Conservation (phyloP, 2,113 vertebrate genomes). For the Sylvietta virens region DNA sequence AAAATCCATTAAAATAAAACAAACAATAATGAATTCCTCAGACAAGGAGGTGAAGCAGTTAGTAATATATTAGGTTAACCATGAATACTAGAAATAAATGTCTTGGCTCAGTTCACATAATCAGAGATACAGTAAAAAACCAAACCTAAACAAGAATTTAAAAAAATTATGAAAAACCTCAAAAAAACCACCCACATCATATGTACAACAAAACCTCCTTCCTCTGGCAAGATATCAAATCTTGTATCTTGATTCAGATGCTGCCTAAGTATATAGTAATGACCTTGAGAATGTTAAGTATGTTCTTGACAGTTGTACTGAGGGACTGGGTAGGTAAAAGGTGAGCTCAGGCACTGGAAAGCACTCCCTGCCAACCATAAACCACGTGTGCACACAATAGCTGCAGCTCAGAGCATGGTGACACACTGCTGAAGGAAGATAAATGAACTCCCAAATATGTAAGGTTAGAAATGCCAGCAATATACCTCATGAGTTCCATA, state of each 20-base stretch:
- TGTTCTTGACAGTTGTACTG: not conserved
- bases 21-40: not conserved
- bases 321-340: not conserved
- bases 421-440: conserved; percentile 62
- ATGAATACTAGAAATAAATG: not conserved
- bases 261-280: not conserved
- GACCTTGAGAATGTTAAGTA: not conserved
- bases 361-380: not conserved
- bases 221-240: not conserved
- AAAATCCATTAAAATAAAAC: not conserved
- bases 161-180: not conserved
- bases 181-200: not conserved
- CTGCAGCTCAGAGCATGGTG: conserved; percentile 30
- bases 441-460: conserved; percentile 49
- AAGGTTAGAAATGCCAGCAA: conserved; percentile 15
- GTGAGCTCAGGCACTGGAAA: conserved; percentile 10
- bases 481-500: conserved; percentile 30
- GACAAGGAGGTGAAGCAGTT: not conserved
- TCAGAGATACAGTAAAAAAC: not conserved
- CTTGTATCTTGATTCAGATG: not conserved
- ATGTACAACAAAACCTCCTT: not conserved
- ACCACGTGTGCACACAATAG: not conserved
- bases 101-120: not conserved
- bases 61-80: not conserved
- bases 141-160: not conserved